Evolutionary conservation across 2,888 invertebrate genomes (phyloP), one percentile per base, ranked within the genome.

Genomic region (Malthinus flaveolus): DNA sequence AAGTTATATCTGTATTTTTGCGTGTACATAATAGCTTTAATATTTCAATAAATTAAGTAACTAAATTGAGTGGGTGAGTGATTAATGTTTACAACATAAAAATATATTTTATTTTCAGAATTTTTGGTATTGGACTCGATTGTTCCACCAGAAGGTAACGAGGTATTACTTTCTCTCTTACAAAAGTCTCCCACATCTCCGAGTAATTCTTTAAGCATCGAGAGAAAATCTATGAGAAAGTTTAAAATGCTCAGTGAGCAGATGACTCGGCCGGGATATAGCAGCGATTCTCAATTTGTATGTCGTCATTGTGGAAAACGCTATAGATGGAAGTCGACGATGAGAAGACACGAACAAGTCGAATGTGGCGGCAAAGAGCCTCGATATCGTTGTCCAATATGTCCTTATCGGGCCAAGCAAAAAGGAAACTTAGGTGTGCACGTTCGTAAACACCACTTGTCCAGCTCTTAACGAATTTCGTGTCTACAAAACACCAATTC

Each of bases 261-360:
- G 33, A 44, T 59, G 31, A 61, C 62, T 5, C 62, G 62, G 15
- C 70, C 66, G 72, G 59, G 79, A 50, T 75, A 74, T 66, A 78
- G 80, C 69, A 74, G 74, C n/a, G 77, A 79, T 15, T 72, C 79
- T 48, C 85, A 86, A 72, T 90, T 89, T 77, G 83, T 87, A 50
- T 90, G 90, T 73, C 90, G 52, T 49, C 91, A 91, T 75, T 93
- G 93, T 79, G 91, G 92, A 63, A 92, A 92, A 78, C 85, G 88
- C 66, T 93, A 93, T 78, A 86, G 91, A 70, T 92, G 92, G 91
- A 92, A 90, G 80, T 91, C 91, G 48, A 91, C 91, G 56, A 82
- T 91, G 81, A 91, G 90, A 78, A 88, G 90, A 64, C 90, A 92
- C 79, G 91, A 90, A 78, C 89, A 87, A 80, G 90, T 91, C 60